Base-by-base conservation (phyloP, 2,888 invertebrate species). In the Latrodectus elegans region DNA sequence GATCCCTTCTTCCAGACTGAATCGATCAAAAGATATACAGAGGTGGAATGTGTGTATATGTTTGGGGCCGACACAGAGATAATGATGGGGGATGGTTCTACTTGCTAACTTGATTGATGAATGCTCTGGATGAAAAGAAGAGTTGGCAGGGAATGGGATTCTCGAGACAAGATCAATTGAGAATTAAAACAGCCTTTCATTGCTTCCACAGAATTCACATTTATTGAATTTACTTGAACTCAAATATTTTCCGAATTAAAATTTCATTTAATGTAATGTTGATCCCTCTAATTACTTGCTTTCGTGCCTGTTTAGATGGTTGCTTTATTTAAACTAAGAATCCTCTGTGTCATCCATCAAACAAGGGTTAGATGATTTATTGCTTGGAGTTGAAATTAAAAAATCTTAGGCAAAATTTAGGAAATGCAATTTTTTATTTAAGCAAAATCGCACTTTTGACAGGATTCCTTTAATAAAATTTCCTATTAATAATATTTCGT, bases 51-150 rank as follows among this genome's bases (percentile, higher is more conserved):
- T n/a, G n/a, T 72, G 51, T 52, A 52, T 51, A n/a, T 22, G 22
- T 11, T 53, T n/a, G 17, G 11, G 15, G 11, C 22, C 14, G 52
- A 72, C 51, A 51, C 60, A 4, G 72, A 52, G 72, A 49, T 53
- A 72, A 72, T 72, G 72, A 72, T 52, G 51, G 52, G n/a, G 72
- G 51, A 17, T 49, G 53, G 15, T n/a, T 14, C n/a, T 15, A 17
- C 72, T 51, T 51, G 72, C 26, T 51, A 52, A 72, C 72, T n/a
- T 72, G 51, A 72, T 72, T 49, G 72, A 72, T 72, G 72, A 52
- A 52, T 52, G 49, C 14, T 14, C 51, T 72, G n/a, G 72, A n/a
- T n/a, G 49, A 15, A 15, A 17, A 6, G 60, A 60, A n/a, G n/a
- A 60, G n/a, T 14, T 60, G 11, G 14, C 6, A 60, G 12, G 0